A percentile compares a stretch with the other conserved stretches of the same genome.
Evolutionary conservation across 2,797 vertebrate species (phyloP).

Genomic region (Catostomus latipinnis): DNA sequence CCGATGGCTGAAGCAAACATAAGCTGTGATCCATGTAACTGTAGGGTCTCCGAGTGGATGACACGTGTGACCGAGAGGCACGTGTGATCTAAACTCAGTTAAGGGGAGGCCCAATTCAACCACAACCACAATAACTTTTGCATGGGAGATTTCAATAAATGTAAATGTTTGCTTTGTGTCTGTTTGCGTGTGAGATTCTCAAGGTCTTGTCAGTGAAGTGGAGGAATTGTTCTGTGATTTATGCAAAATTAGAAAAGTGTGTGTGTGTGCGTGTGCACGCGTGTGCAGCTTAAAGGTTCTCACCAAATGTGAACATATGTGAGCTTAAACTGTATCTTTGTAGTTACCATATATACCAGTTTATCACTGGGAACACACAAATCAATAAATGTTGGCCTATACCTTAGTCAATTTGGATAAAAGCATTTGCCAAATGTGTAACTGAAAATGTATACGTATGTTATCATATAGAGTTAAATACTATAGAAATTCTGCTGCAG

Average conservation of each 20-base stretch:
- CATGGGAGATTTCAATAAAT: constrained; percentile 32
- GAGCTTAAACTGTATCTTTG: no score
- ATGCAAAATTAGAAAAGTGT: neutral
- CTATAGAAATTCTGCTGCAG: no score
- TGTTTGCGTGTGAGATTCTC: constrained; percentile 15
- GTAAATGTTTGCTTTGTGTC: constrained; percentile 43
- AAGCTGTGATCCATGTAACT: constrained; percentile 12
- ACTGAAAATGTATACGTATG: no score
- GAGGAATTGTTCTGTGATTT: neutral
- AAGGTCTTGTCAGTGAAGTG: neutral
- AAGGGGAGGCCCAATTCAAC: constrained; percentile 13
- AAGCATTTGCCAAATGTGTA: no score
- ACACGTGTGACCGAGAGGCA: constrained; percentile 59
- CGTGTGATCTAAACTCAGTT: constrained; percentile 45
- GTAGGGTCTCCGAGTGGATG: neutral
- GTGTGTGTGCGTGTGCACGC: neutral
- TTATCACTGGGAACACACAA: no score
- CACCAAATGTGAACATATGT: neutral
- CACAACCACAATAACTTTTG: constrained; percentile 40
- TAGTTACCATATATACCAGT: no score
- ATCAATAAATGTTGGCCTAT: no score
- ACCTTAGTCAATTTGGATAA: no score
- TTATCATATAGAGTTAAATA: no score
- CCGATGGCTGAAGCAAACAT: constrained; percentile 26
- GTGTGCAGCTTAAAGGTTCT: constrained; percentile 6